phyloP scores from a whole-genome alignment of 2,888 invertebrate species.

The Andrena camellia region DNA sequence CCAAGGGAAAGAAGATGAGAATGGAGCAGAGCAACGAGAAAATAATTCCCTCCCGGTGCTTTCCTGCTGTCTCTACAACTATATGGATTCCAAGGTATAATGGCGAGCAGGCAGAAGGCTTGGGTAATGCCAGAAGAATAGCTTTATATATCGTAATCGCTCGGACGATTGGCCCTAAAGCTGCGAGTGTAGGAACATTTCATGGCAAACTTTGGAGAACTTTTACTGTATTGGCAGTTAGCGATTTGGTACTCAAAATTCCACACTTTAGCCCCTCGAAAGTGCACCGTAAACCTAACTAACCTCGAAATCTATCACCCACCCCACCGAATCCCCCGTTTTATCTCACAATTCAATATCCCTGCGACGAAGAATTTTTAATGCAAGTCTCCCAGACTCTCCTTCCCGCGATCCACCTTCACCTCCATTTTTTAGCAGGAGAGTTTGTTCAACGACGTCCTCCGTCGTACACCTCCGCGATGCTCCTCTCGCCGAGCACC shows the following conservation, averaged over 20 bases:
- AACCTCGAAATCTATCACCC: background rate
- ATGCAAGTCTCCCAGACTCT: background rate
- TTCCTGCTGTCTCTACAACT: too few relatives aligned
- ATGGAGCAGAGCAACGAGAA: background rate
- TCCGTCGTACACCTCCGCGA: background rate
- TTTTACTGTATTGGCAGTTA: too few relatives aligned
- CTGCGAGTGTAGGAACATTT: too few relatives aligned
- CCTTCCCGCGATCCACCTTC: background rate
- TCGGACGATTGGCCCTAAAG: too few relatives aligned
- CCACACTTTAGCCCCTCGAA: too few relatives aligned
- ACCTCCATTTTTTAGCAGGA: background rate
- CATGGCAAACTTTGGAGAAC: too few relatives aligned
- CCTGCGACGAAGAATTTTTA: background rate
- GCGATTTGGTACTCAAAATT: too few relatives aligned
- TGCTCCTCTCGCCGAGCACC: background rate
- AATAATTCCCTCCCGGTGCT: background rate
- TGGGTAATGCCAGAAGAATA: too few relatives aligned
- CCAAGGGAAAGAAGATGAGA: slow-evolving; percentile 17
- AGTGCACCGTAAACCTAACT: too few relatives aligned
- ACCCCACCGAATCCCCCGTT: background rate
- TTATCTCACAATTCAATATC: background rate
- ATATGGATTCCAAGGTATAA: too few relatives aligned
- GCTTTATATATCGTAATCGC: too few relatives aligned
- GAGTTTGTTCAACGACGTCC: slow-evolving; percentile 16
- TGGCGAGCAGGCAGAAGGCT: too few relatives aligned